Conservation (phyloP, 2,113 vertebrate species). For the Tachysurus vachellii region DNA sequence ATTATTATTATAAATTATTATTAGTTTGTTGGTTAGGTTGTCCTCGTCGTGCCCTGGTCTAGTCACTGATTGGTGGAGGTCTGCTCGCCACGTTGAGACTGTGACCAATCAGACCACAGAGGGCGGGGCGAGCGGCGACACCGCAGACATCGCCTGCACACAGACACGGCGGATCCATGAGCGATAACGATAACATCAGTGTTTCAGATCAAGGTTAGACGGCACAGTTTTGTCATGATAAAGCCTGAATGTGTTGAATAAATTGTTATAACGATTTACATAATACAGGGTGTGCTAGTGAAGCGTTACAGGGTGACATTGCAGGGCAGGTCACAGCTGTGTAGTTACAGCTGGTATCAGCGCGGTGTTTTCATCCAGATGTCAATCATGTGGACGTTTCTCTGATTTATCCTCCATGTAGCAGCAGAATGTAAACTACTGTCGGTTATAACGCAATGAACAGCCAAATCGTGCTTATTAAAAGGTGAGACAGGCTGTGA, state of each 20-base stretch:
- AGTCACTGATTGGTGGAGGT: slow-evolving; percentile 11
- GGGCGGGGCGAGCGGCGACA: slow-evolving; percentile 10
- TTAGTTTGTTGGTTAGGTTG: background rate
- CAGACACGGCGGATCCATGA: background rate
- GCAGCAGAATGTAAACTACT: background rate
- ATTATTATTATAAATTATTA: background rate
- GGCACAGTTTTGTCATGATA: background rate
- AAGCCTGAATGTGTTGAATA: background rate
- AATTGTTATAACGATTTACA: background rate
- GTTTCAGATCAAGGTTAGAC: background rate
- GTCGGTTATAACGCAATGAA: background rate
- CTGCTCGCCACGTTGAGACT: no score
- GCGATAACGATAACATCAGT: background rate
- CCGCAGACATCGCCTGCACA: background rate
- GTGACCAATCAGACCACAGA: background rate
- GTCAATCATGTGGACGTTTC: no score
- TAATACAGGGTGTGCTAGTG: background rate
- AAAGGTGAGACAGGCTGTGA: no score
- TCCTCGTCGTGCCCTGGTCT: background rate
- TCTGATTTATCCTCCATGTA: background rate
- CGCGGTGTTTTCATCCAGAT: background rate
- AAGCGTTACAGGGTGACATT: background rate
- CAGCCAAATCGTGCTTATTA: background rate
- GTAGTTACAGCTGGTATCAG: background rate
- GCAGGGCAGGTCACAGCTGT: background rate